phyloP scores from a whole-genome alignment of 2,113 vertebrate species.

The Vulpes vulpes region DNA sequence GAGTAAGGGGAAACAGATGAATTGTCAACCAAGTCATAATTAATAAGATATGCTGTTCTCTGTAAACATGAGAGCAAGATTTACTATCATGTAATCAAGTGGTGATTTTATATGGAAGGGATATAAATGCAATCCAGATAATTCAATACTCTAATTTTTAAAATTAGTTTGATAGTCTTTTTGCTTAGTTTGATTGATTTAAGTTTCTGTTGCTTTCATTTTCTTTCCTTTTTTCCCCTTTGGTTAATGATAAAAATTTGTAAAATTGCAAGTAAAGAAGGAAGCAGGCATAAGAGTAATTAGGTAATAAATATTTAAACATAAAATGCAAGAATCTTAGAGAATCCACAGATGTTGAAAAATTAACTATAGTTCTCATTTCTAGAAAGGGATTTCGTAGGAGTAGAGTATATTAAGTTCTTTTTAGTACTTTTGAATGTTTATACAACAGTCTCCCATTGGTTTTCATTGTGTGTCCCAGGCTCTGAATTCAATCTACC shows the following conservation, averaged over 20 bases:
- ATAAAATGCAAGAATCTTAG: constrained; percentile 27
- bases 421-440: not conserved
- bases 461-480: not conserved
- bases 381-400: not conserved
- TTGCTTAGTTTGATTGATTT: constrained; percentile 51
- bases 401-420: not conserved
- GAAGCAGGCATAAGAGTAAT: not conserved
- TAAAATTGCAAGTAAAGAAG: constrained; percentile 17
- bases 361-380: not conserved
- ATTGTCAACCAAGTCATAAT: not conserved
- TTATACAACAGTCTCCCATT: not conserved
- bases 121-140: constrained; percentile 42
- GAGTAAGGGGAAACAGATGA: not conserved
- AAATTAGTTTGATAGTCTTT: constrained; percentile 54
- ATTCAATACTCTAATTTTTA: constrained; percentile 28
- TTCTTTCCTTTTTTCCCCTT: not conserved
- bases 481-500: not conserved
- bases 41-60: constrained; percentile 52
- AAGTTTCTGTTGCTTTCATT: constrained; percentile 47
- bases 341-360: constrained; percentile 29
- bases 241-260: constrained; percentile 48
- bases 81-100: not conserved
- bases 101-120: constrained; percentile 10
- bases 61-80: constrained; percentile 24
- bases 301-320: constrained; percentile 57